Percentiles rank a stretch among this genome's conserved stretches.
Evolutionary conservation across 2,797 vertebrate species (phyloP).

Genomic region (Decapterus maruadsi): DNA sequence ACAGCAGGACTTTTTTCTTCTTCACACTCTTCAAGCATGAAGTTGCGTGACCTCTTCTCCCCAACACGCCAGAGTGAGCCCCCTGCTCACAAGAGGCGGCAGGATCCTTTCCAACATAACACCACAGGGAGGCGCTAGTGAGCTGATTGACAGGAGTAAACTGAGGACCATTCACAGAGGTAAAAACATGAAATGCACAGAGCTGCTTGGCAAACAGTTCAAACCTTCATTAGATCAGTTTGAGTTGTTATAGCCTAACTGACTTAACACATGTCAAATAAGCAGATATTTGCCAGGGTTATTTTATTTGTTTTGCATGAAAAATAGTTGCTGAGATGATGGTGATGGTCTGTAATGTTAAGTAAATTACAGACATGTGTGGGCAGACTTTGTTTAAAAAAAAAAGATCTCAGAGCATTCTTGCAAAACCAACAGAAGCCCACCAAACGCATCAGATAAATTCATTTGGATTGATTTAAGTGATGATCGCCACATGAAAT

Average conservation of each 20-base stretch:
- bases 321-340: too few species aligned
- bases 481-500: background rate
- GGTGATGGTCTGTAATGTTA: too few species aligned
- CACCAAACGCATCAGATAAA: background rate
- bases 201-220: background rate
- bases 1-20: fast-evolving
- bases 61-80: fast-evolving
- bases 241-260: background rate
- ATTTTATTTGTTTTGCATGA: background rate
- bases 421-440: background rate
- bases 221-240: background rate
- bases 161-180: background rate
- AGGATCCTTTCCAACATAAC: background rate
- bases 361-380: background rate
- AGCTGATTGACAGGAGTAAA: background rate
- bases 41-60: background rate
- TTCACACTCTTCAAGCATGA: background rate
- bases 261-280: background rate
- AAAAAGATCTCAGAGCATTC: background rate
- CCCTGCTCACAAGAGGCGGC: background rate
- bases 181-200: background rate
- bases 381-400: background rate
- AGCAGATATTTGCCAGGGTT: background rate
- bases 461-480: background rate
- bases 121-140: constrained; percentile 65